Evolutionary conservation across 2,113 vertebrate species (phyloP), one percentile per base, ranked within the genome.

Genomic region (Panurus biarmicus): DNA sequence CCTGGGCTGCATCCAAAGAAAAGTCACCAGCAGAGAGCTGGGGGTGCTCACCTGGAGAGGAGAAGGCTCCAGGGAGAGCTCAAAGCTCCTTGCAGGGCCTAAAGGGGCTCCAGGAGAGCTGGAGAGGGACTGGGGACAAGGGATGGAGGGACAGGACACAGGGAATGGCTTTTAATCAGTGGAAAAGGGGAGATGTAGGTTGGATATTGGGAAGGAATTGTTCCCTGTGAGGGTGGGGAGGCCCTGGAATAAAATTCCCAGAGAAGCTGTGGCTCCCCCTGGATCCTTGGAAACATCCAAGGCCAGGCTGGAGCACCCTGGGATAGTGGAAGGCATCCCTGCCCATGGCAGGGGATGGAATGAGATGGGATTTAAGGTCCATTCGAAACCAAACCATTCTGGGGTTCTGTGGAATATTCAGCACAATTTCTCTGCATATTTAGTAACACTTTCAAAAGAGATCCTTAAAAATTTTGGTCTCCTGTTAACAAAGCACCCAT

Each of bases 161-260:
- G 69, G 61, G 53, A 40, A 60, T 40, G n/a, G 45, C 9, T 66
- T 66, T 4, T 0, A 14, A 24, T 3, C n/a, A n/a, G n/a, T 44
- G 18, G 2, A 5, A 44, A 8, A 58, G 36, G 8, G 16, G 0
- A 50, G 50, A 3, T 7, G 0, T 2, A 11, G 14, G 1, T 21
- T 5, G 76, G 45, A 74, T 29, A 16, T n/a, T 24, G 26, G 26
- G 44, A 21, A 66, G 12, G 0, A 73, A 66, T 51, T 58, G 1
- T 0, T 40, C 1, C 0, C 33, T 87, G 42, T 0, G 42, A 57
- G 50, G 29, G 35, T 14, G 40, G 18, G 0, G 0, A 70, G 8
- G 6, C 8, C 47, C 40, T 70, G 38, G 65, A 20, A n/a, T 12
- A 79, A 19, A 19, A 2, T 54, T 6, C 24, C 16, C 65, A 71